Percentiles rank a stretch among this genome's conserved stretches.
phyloP scores from a whole-genome alignment of 1,140 invertebrate species.

The Archegozetes longisetosus region DNA sequence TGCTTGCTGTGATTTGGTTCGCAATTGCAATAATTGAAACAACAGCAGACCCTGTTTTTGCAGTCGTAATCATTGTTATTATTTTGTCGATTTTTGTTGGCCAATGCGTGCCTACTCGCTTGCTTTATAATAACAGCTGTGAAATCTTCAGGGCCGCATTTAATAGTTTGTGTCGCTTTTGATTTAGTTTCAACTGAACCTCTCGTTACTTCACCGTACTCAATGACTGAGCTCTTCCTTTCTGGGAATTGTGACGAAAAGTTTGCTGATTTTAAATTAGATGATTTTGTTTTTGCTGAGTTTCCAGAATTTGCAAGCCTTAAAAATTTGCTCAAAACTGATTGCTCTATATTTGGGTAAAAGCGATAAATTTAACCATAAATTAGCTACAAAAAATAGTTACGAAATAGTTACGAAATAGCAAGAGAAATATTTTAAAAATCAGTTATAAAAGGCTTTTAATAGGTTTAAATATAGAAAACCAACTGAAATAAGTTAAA shows the following conservation, averaged over 20 bases:
- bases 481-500: too few relatives aligned
- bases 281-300: not conserved
- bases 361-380: too few relatives aligned
- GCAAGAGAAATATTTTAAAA: not conserved
- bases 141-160: slow-evolving; percentile 9
- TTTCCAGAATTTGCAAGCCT: not conserved
- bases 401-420: not conserved
- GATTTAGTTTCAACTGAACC: not conserved
- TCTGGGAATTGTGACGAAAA: slow-evolving; percentile 13
- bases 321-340: slow-evolving; percentile 8
- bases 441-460: not conserved
- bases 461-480: not conserved
- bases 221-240: not conserved
- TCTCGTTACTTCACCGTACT: not conserved
- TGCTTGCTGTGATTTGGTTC: not conserved
- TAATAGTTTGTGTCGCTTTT: slow-evolving; percentile 9
- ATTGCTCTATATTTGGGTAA: slow-evolving; percentile 12
- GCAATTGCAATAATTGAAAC: too few relatives aligned
- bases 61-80: not conserved
- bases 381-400: not conserved
- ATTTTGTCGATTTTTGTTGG: not conserved
- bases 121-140: slow-evolving; percentile 3
- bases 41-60: too few relatives aligned
- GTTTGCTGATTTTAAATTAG: not conserved
- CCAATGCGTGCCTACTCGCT: slow-evolving; percentile 6